Percentiles rank a stretch among this genome's conserved stretches.
phyloP scores from a whole-genome alignment of 2,888 invertebrate species.

The Allygus modestus region DNA sequence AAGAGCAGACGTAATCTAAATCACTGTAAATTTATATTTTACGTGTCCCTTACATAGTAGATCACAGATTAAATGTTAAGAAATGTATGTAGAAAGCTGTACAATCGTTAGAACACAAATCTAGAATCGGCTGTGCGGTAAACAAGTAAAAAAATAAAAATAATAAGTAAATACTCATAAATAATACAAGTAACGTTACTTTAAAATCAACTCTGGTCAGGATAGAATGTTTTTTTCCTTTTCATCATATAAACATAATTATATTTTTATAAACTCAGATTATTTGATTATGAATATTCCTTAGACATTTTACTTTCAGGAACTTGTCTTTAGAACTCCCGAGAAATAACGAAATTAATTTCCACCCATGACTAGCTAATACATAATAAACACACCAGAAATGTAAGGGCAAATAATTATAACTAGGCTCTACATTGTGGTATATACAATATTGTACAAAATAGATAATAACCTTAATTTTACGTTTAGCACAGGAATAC shows the following conservation, averaged over 20 bases:
- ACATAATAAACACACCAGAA: conserved; percentile 15
- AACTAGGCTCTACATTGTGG: conserved; percentile 11
- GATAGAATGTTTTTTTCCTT: too few species aligned
- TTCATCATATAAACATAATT: too few species aligned
- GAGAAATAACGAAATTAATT: background rate
- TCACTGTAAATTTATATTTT: background rate
- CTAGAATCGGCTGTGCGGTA: too few species aligned
- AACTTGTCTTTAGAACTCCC: background rate
- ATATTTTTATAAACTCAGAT: too few species aligned
- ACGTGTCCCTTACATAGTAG: background rate
- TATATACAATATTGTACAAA: conserved; percentile 40
- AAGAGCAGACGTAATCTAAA: background rate
- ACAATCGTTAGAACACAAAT: too few species aligned
- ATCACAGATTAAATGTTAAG: conserved; percentile 25
- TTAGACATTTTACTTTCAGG: conserved; percentile 2
- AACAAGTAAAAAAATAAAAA: too few species aligned
- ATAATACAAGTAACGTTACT: too few species aligned
- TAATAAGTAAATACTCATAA: too few species aligned
- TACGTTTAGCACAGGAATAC: conserved; percentile 7
- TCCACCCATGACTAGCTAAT: conserved; percentile 39
- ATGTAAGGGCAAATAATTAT: background rate
- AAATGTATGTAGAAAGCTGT: too few species aligned
- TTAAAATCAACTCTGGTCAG: too few species aligned
- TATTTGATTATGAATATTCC: too few species aligned
- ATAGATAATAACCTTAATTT: background rate